Evolutionary conservation across 2,113 vertebrate genomes (phyloP).

Genomic region (Mystacornis crossleyi): DNA sequence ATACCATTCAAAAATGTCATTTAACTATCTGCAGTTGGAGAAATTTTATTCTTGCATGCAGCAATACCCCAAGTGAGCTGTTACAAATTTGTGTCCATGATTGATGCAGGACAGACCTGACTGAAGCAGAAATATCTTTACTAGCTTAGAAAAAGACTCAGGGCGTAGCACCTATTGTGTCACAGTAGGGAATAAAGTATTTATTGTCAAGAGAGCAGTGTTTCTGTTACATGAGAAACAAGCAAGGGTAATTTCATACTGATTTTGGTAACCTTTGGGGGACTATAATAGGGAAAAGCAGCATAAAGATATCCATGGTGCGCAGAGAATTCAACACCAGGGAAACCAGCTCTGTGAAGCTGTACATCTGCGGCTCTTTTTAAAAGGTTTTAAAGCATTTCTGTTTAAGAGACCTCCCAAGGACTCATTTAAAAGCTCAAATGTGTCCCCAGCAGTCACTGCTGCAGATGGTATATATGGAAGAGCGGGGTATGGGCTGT

Average conservation of each 20-base stretch:
- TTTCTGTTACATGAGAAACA: slow-evolving; percentile 48
- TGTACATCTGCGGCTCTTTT: slow-evolving; percentile 42
- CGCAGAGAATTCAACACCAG: not conserved
- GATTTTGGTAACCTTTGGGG: slow-evolving; percentile 48
- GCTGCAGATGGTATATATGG: not conserved
- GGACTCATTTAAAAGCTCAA: slow-evolving; percentile 42
- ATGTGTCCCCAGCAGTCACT: not conserved
- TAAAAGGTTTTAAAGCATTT: slow-evolving; percentile 53
- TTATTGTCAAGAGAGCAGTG: slow-evolving; percentile 20
- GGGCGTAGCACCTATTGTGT: not conserved
- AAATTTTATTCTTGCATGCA: not conserved
- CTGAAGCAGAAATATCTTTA: slow-evolving; percentile 4
- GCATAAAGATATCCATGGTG: slow-evolving; percentile 4
- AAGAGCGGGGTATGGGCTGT: not conserved
- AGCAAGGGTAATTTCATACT: slow-evolving; percentile 66
- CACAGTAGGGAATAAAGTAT: slow-evolving; percentile 16
- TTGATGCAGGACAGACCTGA: not conserved
- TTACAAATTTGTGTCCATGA: not conserved
- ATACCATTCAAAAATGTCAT: slow-evolving; percentile 39
- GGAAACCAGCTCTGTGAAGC: slow-evolving; percentile 40
- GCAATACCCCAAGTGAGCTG: not conserved
- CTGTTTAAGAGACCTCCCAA: slow-evolving; percentile 43
- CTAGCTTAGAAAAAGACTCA: not conserved
- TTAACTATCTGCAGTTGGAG: slow-evolving; percentile 22
- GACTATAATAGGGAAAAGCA: slow-evolving; percentile 52